These are phyloP conservation scores for Cladopsammia gracilis DNA, from an alignment of 64 coral and sea anemone genomes.

Conservation along the genomic window DNA sequence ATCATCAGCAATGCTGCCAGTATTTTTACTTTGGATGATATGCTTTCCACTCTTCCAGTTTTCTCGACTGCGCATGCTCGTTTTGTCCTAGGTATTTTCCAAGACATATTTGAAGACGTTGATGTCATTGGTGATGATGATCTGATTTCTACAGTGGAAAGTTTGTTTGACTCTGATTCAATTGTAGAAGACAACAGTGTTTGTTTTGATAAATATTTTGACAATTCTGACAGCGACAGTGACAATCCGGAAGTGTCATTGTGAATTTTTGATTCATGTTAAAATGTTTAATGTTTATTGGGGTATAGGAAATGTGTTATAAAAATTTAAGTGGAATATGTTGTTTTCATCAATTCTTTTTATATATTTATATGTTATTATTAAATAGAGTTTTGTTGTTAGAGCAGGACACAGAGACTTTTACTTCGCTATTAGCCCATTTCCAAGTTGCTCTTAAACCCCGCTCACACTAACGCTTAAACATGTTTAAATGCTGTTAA, in stretches of 20 bases:
- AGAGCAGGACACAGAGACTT: too few relatives aligned
- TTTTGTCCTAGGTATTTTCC: background rate
- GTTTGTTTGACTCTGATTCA: background rate
- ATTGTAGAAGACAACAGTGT: background rate
- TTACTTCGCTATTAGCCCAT: too few relatives aligned
- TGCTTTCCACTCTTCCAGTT: background rate
- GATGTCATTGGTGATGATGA: background rate
- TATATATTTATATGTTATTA: background rate
- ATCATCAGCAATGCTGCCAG: background rate
- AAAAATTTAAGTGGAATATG: too few relatives aligned
- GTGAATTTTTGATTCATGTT: background rate
- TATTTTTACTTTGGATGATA: background rate
- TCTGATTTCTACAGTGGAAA: background rate
- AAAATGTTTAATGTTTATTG: too few relatives aligned
- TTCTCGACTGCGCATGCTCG: background rate
- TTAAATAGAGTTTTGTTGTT: too few relatives aligned
- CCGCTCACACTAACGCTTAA: too few relatives aligned
- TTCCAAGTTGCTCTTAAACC: too few relatives aligned
- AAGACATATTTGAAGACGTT: background rate
- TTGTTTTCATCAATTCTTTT: background rate
- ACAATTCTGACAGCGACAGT: background rate
- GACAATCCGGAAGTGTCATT: background rate
- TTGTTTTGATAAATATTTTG: background rate
- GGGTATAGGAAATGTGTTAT: too few relatives aligned
- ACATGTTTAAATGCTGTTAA: too few relatives aligned